Evolutionary conservation across 2,888 invertebrate genomes (phyloP).

Genomic region (Archips xylosteana): DNA sequence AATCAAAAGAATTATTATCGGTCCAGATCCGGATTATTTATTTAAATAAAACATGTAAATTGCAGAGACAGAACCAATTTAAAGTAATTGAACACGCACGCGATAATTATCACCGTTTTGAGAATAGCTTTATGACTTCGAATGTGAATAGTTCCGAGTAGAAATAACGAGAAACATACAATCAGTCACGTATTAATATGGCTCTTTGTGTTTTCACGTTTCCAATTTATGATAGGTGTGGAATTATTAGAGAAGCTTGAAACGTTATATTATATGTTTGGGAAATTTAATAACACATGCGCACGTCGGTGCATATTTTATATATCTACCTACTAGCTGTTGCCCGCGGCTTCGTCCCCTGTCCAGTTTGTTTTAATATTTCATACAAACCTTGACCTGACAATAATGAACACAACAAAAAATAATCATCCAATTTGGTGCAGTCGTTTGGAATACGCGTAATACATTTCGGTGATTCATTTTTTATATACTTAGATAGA

Average conservation of each 20-base stretch:
- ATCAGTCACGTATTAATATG: constrained; percentile 8
- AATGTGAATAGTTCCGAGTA: constrained; percentile 20
- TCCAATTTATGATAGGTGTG: constrained; percentile 3
- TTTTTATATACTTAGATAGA: no score
- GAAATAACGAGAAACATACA: constrained; percentile 18
- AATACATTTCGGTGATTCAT: no score
- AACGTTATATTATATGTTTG: constrained; percentile 52
- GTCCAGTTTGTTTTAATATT: no score
- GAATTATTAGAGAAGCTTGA: background rate
- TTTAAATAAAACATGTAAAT: constrained; percentile 58
- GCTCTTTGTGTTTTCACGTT: background rate
- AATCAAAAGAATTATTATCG: constrained; percentile 61
- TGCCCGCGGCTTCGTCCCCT: no score
- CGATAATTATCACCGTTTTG: constrained; percentile 42
- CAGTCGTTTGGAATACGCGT: no score
- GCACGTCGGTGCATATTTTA: background rate
- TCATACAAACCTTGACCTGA: no score
- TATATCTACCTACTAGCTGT: no score
- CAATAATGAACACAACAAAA: no score
- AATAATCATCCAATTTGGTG: no score
- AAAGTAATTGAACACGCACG: constrained; percentile 45
- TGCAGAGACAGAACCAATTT: constrained; percentile 60
- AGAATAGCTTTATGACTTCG: constrained; percentile 39
- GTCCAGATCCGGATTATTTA: constrained; percentile 57
- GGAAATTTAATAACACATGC: background rate